Evolutionary conservation across 2,113 vertebrate species (phyloP).

Genomic region (Istiophorus platypterus): DNA sequence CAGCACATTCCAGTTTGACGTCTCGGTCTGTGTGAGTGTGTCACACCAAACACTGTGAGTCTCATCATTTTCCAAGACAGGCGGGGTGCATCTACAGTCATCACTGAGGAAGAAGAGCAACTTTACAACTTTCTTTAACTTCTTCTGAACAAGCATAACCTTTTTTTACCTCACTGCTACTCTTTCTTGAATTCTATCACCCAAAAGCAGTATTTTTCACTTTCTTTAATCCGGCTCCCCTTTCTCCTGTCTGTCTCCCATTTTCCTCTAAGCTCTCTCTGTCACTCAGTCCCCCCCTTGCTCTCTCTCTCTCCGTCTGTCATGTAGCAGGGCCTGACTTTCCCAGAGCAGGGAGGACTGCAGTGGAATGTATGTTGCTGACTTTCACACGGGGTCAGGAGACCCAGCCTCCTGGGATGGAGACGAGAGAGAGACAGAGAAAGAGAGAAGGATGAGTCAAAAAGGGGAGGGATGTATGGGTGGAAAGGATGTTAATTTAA

Average conservation of each 20-base stretch:
- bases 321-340: constrained; percentile 78
- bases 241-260: constrained; percentile 13
- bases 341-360: constrained; percentile 89
- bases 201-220: constrained; percentile 17
- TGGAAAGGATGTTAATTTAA: constrained; percentile 24
- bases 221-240: constrained; percentile 13
- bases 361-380: constrained; percentile 88
- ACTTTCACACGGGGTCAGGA: constrained; percentile 89
- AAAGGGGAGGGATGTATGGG: constrained; percentile 43
- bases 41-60: constrained; percentile 11
- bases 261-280: constrained; percentile 34
- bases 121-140: neutral
- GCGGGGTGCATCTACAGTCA: neutral
- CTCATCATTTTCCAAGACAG: neutral
- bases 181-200: constrained; percentile 6
- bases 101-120: neutral
- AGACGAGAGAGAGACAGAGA: constrained; percentile 45
- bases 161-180: neutral
- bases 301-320: constrained; percentile 33
- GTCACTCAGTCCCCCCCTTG: neutral
- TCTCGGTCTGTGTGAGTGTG: constrained; percentile 12
- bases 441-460: constrained; percentile 63
- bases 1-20: constrained; percentile 19
- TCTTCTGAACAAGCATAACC: neutral
- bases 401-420: constrained; percentile 81